A percentile compares a stretch with the other conserved stretches of the same genome.
Evolutionary conservation across 2,797 vertebrate species (phyloP).

Genomic region (Esox lucius): DNA sequence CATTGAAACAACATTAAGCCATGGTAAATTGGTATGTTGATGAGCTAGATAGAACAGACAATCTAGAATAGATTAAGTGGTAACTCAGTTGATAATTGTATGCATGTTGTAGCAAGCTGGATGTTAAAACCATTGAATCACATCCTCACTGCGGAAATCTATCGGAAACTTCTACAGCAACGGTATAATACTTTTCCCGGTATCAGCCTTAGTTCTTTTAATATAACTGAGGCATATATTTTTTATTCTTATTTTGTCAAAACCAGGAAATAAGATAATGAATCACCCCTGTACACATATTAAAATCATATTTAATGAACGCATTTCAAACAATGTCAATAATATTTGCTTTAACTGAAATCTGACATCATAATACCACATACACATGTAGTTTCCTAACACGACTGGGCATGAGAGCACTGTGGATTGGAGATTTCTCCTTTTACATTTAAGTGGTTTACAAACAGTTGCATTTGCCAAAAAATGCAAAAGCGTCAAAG

Average conservation of each 20-base stretch:
- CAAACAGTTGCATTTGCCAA: conserved; percentile 52
- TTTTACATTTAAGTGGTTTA: conserved; percentile 44
- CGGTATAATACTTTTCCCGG: background rate
- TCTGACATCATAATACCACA: conserved; percentile 59
- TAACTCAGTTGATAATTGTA: background rate
- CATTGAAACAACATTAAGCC: conserved; percentile 11
- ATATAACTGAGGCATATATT: conserved; percentile 3
- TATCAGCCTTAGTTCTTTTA: background rate
- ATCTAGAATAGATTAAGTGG: conserved; percentile 2
- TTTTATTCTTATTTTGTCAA: conserved; percentile 48
- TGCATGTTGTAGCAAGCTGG: background rate
- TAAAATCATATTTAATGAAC: conserved; percentile 72
- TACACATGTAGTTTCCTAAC: conserved; percentile 48
- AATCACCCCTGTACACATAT: conserved; percentile 69
- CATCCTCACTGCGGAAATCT: background rate
- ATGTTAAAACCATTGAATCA: background rate
- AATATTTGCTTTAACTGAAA: conserved; percentile 61
- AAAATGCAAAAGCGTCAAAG: conserved; percentile 40
- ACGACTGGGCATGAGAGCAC: conserved; percentile 44
- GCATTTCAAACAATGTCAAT: conserved; percentile 69
- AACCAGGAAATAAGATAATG: conserved; percentile 72
- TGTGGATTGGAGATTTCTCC: conserved; percentile 27
- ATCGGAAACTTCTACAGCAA: background rate
- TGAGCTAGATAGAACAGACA: conserved; percentile 1
- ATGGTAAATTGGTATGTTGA: conserved; percentile 4